Evolutionary conservation across 92 coral and sea anemone species (phyloP).

Genomic region (Micromussa lordhowensis): DNA sequence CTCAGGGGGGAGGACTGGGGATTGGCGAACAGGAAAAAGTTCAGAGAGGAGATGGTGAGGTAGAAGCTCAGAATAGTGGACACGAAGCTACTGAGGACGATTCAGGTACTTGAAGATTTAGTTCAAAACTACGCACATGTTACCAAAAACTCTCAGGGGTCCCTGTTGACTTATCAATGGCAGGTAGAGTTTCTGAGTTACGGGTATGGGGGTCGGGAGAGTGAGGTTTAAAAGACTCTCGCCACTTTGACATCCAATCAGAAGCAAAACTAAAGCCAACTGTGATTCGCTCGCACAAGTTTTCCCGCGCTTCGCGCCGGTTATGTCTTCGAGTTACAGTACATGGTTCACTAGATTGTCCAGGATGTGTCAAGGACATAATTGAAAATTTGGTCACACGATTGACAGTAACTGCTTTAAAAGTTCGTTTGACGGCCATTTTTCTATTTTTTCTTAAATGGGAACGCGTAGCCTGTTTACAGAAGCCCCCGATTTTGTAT

Average conservation of each 20-base stretch:
- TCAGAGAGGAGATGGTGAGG: constrained; percentile 56
- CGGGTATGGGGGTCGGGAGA: background rate
- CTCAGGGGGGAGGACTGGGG: constrained; percentile 52
- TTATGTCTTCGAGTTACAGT: too few species aligned
- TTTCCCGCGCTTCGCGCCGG: too few species aligned
- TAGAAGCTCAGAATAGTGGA: constrained; percentile 29
- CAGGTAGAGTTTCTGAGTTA: background rate
- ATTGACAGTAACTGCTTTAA: background rate
- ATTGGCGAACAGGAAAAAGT: constrained; percentile 63
- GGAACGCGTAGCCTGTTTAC: background rate
- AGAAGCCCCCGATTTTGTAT: too few species aligned
- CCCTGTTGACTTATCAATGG: background rate
- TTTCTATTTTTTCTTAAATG: background rate
- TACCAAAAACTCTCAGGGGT: background rate
- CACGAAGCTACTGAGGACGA: constrained; percentile 27
- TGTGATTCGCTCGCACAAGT: too few species aligned
- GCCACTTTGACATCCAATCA: too few species aligned
- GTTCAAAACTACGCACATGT: background rate
- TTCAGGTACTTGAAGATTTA: constrained; percentile 22
- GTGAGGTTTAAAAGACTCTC: background rate
- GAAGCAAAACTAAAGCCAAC: too few species aligned
- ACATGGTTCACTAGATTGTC: too few species aligned
- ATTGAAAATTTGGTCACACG: background rate
- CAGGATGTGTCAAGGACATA: too few species aligned
- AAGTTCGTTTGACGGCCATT: background rate